These are phyloP conservation scores for Gavialis gangeticus DNA, from an alignment of 2,113 vertebrate genomes.

Conservation along the genomic window DNA sequence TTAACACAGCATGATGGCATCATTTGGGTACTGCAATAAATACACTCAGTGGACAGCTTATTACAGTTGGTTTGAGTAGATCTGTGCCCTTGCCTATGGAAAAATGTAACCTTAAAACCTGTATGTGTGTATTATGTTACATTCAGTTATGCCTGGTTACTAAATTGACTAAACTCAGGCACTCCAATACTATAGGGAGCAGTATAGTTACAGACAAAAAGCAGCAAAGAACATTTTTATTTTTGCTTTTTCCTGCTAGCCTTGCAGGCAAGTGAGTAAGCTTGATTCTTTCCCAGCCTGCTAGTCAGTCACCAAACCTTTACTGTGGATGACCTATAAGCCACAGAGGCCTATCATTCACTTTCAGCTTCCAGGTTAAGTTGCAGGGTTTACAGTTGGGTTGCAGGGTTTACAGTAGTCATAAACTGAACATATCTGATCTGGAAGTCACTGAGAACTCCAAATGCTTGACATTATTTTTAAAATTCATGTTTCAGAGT, in stretches of 20 bases:
- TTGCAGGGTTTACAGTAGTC: neutral
- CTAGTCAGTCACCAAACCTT: slow-evolving; percentile 17
- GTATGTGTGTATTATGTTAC: too few relatives aligned
- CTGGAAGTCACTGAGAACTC: neutral
- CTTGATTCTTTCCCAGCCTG: slow-evolving; percentile 44
- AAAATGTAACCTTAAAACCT: too few relatives aligned
- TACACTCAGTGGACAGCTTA: too few relatives aligned
- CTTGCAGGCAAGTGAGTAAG: slow-evolving; percentile 34
- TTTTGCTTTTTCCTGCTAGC: neutral
- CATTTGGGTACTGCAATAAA: too few relatives aligned
- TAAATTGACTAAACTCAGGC: too few relatives aligned
- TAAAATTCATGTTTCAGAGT: neutral
- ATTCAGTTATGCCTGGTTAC: too few relatives aligned
- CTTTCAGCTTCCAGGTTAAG: neutral
- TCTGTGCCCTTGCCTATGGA: too few relatives aligned
- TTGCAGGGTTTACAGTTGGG: neutral
- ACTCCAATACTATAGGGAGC: neutral
- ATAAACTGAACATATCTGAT: neutral
- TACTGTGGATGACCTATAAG: slow-evolving; percentile 41
- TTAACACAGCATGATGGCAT: too few relatives aligned
- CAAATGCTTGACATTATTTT: neutral
- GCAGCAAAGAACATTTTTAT: neutral
- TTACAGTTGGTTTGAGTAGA: too few relatives aligned
- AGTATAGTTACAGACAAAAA: neutral
- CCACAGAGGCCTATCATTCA: slow-evolving; percentile 19